These are phyloP conservation scores for Chrysomela aeneicollis DNA, from an alignment of 2,888 invertebrate species.

Conservation along the genomic window DNA sequence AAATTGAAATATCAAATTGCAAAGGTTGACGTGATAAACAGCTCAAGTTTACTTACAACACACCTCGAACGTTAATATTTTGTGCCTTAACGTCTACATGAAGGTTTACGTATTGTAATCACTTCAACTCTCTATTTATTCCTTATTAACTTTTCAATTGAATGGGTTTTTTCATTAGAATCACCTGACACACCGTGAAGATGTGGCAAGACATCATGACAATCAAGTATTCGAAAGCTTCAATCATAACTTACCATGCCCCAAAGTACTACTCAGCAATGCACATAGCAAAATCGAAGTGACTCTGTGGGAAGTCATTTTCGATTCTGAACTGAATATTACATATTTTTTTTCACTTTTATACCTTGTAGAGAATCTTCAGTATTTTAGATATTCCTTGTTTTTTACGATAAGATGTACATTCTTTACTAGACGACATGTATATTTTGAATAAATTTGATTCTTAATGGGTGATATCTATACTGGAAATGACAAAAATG, in stretches of 20 bases:
- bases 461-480: slow-evolving; percentile 18
- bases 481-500: slow-evolving; percentile 11
- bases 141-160: too few relatives aligned
- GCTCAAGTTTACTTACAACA: too few relatives aligned
- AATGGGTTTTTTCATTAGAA: too few relatives aligned
- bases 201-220: neutral
- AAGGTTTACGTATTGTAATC: too few relatives aligned
- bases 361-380: slow-evolving; percentile 21
- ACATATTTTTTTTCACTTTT: slow-evolving; percentile 24
- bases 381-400: slow-evolving; percentile 25
- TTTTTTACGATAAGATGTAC: neutral
- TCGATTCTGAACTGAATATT: slow-evolving; percentile 35
- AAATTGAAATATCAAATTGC: too few relatives aligned
- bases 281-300: slow-evolving; percentile 43
- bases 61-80: too few relatives aligned
- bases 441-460: slow-evolving; percentile 28
- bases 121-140: too few relatives aligned
- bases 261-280: slow-evolving; percentile 42
- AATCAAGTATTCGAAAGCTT: neutral
- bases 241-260: slow-evolving; percentile 41
- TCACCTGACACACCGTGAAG: too few relatives aligned
- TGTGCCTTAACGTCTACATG: too few relatives aligned
- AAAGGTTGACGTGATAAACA: too few relatives aligned
- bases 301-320: slow-evolving; percentile 43
- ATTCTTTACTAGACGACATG: slow-evolving; percentile 9